Conservation (phyloP, 2,113 vertebrate genomes). For the Aegotheles bennettii region DNA sequence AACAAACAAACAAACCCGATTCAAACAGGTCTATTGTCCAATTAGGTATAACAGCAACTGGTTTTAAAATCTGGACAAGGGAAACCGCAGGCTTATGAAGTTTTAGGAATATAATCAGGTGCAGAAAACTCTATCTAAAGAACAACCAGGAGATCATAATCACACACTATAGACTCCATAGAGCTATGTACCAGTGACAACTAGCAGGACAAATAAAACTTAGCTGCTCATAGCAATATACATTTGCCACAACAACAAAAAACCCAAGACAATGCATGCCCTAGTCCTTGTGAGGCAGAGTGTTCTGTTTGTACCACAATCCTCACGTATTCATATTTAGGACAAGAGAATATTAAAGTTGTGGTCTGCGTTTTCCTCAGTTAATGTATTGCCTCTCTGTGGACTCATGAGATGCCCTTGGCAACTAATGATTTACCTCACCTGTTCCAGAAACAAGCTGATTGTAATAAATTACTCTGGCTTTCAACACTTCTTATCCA, state of each 20-base stretch:
- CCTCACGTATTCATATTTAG: not conserved
- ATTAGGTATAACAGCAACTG: not conserved
- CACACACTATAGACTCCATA: not conserved
- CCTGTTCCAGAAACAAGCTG: constrained; percentile 35
- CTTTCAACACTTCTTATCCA: not conserved
- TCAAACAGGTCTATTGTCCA: not conserved
- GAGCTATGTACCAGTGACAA: not conserved
- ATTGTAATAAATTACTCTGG: constrained; percentile 34
- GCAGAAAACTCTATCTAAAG: not conserved
- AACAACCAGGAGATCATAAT: not conserved
- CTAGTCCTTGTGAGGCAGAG: not conserved
- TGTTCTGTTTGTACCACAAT: not conserved
- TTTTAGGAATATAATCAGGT: not conserved
- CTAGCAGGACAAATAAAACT: not conserved
- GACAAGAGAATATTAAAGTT: not conserved
- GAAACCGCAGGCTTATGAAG: not conserved
- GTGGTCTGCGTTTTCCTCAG: not conserved
- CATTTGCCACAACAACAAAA: not conserved
- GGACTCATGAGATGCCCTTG: constrained; percentile 5
- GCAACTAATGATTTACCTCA: constrained; percentile 33
- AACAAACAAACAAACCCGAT: too few relatives aligned
- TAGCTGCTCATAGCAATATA: not conserved
- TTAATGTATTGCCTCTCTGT: not conserved
- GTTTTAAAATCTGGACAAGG: not conserved
- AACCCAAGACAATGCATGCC: not conserved